Conservation (phyloP, 2,113 vertebrate species). For the Corydoras sp. region DNA sequence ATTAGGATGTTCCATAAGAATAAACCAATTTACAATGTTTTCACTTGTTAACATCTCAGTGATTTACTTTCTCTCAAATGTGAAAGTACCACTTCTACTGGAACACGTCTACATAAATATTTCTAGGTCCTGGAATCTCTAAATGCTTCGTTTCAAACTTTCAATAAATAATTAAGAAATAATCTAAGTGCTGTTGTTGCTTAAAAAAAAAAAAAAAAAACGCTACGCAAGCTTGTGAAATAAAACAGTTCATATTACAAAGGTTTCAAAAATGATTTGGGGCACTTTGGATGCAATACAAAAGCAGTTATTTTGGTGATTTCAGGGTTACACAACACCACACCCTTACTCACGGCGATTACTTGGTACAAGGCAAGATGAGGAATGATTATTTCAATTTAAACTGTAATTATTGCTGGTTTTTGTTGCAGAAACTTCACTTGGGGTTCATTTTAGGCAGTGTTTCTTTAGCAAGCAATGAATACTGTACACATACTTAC, state of each 20-base stretch:
- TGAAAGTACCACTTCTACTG: not conserved
- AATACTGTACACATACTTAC: conserved; percentile 30
- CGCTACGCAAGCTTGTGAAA: not conserved
- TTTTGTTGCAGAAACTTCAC: conserved; percentile 24
- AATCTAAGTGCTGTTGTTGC: conserved; percentile 22
- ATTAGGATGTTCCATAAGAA: no score
- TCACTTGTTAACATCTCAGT: not conserved
- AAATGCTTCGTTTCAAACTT: not conserved
- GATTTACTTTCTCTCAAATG: not conserved
- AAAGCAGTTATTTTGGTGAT: conserved; percentile 43
- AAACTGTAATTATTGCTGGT: conserved; percentile 44
- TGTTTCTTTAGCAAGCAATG: conserved; percentile 17
- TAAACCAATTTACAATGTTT: no score
- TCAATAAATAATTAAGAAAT: not conserved
- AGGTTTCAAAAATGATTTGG: conserved; percentile 10
- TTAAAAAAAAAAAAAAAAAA: conserved; percentile 9
- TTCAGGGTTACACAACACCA: conserved; percentile 41
- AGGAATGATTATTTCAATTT: conserved; percentile 14
- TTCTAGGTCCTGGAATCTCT: not conserved
- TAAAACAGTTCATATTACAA: not conserved
- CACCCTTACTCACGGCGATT: conserved; percentile 40
- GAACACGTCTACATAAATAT: not conserved
- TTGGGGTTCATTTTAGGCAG: conserved; percentile 38
- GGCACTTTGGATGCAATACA: conserved; percentile 42
- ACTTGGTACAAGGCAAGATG: conserved; percentile 18